Percentiles rank a stretch among this genome's conserved stretches.
Evolutionary conservation across 64 coral and sea anemone genomes (phyloP).

Genomic region (Porites lutea): DNA sequence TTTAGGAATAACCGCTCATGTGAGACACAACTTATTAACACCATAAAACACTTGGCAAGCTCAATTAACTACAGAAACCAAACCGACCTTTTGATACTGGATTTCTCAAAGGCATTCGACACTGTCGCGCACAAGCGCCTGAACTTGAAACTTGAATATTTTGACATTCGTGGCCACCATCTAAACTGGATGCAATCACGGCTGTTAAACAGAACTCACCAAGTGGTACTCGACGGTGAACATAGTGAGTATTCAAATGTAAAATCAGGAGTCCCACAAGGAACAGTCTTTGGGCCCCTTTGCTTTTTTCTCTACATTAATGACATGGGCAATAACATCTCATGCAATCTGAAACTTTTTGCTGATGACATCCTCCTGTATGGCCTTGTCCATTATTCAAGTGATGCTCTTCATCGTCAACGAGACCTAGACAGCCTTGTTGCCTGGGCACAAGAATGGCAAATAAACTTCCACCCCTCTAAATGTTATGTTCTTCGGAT

Average conservation of each 20-base stretch:
- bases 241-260: slow-evolving; percentile 2
- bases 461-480: slow-evolving; percentile 16
- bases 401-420: slow-evolving; percentile 52
- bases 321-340: slow-evolving; percentile 32
- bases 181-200: background rate
- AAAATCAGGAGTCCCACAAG: slow-evolving; percentile 21
- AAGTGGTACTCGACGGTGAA: slow-evolving; percentile 7
- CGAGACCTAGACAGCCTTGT: slow-evolving; percentile 45
- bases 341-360: slow-evolving; percentile 41
- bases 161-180: background rate
- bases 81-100: no score
- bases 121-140: background rate
- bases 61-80: no score
- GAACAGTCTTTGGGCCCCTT: slow-evolving; percentile 40
- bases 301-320: background rate
- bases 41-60: no score
- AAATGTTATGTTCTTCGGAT: slow-evolving; percentile 48
- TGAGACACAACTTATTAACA: no score
- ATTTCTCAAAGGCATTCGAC: no score
- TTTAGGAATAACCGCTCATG: no score
- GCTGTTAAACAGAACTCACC: slow-evolving; percentile 10
- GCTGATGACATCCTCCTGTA: slow-evolving; percentile 47
- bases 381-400: slow-evolving; percentile 45
- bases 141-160: background rate
- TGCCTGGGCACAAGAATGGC: slow-evolving; percentile 2